Conservation (phyloP, 2,888 invertebrate genomes). For the Patella depressa region DNA sequence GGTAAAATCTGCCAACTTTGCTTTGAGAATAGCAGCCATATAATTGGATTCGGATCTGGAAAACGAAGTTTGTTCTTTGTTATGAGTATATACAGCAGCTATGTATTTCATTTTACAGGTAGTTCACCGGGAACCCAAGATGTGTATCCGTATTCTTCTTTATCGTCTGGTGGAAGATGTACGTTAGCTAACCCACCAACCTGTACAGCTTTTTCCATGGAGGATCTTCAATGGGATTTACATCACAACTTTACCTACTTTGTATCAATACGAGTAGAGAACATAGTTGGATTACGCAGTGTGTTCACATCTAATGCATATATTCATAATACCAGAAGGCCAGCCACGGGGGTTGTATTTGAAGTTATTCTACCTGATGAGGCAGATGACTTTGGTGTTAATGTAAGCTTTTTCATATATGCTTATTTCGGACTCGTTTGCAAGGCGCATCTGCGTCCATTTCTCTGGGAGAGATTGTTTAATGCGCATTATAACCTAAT, state of each 20-base stretch:
- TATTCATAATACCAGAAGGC: conserved; percentile 23
- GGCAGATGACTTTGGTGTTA: conserved; percentile 7
- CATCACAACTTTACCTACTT: conserved; percentile 31
- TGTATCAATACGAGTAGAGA: conserved; percentile 30
- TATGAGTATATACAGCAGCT: no score
- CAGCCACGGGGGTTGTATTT: conserved; percentile 28
- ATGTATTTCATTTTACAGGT: no score
- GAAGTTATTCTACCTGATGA: conserved; percentile 27
- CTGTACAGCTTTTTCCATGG: conserved; percentile 28
- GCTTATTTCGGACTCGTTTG: no score
- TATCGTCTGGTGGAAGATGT: no score
- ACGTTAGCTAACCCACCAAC: conserved; percentile 20
- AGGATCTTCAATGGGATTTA: conserved; percentile 26
- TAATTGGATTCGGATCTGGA: no score
- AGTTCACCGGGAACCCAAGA: no score
- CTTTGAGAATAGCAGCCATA: no score
- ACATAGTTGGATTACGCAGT: conserved; percentile 27
- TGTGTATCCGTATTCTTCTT: no score
- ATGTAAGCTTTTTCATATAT: conserved; percentile 15
- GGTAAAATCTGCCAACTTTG: no score
- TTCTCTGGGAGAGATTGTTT: no score
- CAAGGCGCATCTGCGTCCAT: no score
- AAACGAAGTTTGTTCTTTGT: no score
- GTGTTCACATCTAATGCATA: conserved; percentile 27
- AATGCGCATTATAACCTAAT: not conserved